phyloP scores from a whole-genome alignment of 2,888 invertebrate species.

The Kuschelorhynchus macadamiae region DNA sequence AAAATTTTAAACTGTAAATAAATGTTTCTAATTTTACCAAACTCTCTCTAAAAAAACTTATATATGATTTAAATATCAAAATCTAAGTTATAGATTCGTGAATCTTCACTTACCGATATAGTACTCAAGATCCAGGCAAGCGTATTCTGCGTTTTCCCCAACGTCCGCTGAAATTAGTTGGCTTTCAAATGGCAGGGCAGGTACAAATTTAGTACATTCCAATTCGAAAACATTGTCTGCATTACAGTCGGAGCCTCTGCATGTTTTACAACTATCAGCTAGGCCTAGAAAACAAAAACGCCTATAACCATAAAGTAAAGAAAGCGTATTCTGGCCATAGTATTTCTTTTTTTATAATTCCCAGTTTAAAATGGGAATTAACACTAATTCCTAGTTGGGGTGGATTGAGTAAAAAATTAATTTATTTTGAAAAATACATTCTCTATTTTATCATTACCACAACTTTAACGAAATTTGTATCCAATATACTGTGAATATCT shows the following conservation, averaged over 20 bases:
- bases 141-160: slow-evolving; percentile 18
- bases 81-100: neutral
- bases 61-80: neutral
- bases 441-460: too few relatives aligned
- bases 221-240: slow-evolving; percentile 6
- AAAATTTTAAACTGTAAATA: neutral
- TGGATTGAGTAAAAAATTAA: too few relatives aligned
- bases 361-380: too few relatives aligned
- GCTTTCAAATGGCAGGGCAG: slow-evolving; percentile 26
- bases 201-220: slow-evolving; percentile 17
- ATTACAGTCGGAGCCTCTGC: slow-evolving; percentile 23
- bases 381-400: too few relatives aligned
- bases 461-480: too few relatives aligned
- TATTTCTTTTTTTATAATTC: too few relatives aligned
- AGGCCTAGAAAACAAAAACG: slow-evolving; percentile 33
- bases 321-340: too few relatives aligned
- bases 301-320: too few relatives aligned
- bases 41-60: too few relatives aligned
- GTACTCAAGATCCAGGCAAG: slow-evolving; percentile 38
- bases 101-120: slow-evolving; percentile 29
- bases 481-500: too few relatives aligned
- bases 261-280: slow-evolving; percentile 31
- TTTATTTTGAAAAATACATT: too few relatives aligned
- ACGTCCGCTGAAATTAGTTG: slow-evolving; percentile 10
- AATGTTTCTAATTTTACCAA: slow-evolving; percentile 2